Percentiles rank a stretch among this genome's conserved stretches.
phyloP scores from a whole-genome alignment of 2,113 vertebrate genomes.

The Bucco capensis region DNA sequence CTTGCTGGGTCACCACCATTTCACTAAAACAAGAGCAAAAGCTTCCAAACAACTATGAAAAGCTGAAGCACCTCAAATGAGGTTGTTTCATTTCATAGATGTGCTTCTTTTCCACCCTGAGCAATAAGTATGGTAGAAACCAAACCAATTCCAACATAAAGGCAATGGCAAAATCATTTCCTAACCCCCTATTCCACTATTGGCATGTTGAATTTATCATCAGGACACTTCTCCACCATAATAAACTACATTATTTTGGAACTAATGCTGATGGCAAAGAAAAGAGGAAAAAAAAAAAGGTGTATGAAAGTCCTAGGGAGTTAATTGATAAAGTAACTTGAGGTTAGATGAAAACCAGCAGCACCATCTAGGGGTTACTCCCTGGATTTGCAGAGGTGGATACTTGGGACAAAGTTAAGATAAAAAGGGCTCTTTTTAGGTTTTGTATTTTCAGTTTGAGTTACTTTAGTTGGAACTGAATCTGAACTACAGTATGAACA shows the following conservation, averaged over 20 bases:
- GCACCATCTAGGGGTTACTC: slow-evolving; percentile 70
- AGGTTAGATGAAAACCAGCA: slow-evolving; percentile 37
- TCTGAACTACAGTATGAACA: slow-evolving; percentile 33
- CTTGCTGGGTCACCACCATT: background rate
- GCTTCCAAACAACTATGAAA: background rate
- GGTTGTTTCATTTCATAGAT: background rate
- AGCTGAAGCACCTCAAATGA: background rate
- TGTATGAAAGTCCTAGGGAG: background rate
- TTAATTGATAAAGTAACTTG: background rate
- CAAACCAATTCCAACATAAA: background rate
- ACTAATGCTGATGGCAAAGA: background rate
- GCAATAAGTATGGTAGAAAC: background rate
- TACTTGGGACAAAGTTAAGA: background rate
- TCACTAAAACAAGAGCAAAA: background rate
- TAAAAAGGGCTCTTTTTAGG: background rate
- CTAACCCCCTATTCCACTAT: background rate
- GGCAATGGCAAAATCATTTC: background rate
- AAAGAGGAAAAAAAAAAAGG: background rate
- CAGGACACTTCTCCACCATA: background rate
- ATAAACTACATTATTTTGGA: background rate
- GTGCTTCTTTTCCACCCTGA: background rate
- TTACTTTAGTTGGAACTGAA: slow-evolving; percentile 45
- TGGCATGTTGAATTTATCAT: background rate
- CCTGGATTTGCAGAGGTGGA: background rate
- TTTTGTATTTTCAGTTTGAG: slow-evolving; percentile 33